Base-by-base conservation (phyloP, 1,140 invertebrate genomes). In the Anthonomus grandis region DNA sequence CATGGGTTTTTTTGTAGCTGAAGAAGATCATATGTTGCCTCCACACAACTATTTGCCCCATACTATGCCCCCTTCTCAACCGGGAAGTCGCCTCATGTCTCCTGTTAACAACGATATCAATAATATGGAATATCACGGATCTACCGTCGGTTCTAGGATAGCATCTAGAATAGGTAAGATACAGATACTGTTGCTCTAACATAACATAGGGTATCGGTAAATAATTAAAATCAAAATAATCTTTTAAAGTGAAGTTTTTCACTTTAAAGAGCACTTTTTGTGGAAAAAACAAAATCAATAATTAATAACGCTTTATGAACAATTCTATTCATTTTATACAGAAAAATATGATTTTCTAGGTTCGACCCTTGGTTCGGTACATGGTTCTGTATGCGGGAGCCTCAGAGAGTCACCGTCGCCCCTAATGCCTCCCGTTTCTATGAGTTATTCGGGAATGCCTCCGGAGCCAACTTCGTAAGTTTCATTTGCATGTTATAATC, bases 11-110 rank as follows among this genome's bases (percentile, higher is more conserved):
- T 10, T 38, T 50, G 50, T 56, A 81, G 81, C 80, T 57, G 81
- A 82, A 68, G 81, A 82, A 73, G 81, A 82, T 65, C 81, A 82
- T 70, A 62, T 70, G 38, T 57, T 62, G 19, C 52, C 44, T 27
- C 68, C 68, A 39, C 65, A 64, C 48, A 70, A 68, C 51, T 72
- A 70, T 58, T 51, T 62, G 15, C 38, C 34, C 17, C 46, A 42
- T 21, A 51, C 34, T 21, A 46, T 59, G 13, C 53, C 55, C 3
- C 12, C 39, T 13, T 53, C 54, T 13, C 66, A 68, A 54, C 62
- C 65, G 4, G 54, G 66, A 15, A 70, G 61, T 57, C 59, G 69
- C 6, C 65, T 73, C 42, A 71, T 71, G 65, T 73, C 71, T 1
- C 69, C 70, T 21, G 53, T 69, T 19, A 64, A 63, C 10, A 73